Conservation (phyloP, 2,888 invertebrate genomes). For the Dicyrtoma fusca region DNA sequence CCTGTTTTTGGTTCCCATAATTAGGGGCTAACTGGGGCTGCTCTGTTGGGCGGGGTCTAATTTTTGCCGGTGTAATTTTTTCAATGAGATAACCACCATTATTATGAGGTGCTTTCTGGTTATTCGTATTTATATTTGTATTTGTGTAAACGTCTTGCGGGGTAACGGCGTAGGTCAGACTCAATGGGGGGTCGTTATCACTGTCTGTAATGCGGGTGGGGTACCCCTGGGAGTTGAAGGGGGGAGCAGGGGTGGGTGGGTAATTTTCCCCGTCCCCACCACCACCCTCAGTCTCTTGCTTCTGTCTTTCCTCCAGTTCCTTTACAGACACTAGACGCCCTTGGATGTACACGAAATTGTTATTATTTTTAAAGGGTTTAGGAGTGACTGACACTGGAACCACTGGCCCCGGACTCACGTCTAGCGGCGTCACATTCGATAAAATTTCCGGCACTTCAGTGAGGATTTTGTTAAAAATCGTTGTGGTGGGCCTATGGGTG, state of each 20-base stretch:
- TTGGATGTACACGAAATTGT: slow-evolving; percentile 54
- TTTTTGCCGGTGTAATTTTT: too few relatives aligned
- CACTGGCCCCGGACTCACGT: too few relatives aligned
- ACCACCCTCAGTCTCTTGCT: too few relatives aligned
- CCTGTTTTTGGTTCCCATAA: too few relatives aligned
- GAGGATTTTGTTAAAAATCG: slow-evolving; percentile 24
- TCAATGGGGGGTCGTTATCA: too few relatives aligned
- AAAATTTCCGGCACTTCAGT: too few relatives aligned
- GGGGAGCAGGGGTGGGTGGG: slow-evolving; percentile 51
- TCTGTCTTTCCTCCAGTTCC: slow-evolving; percentile 50
- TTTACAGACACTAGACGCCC: slow-evolving; percentile 53
- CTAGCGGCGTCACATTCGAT: too few relatives aligned
- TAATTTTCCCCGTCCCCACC: slow-evolving; percentile 42
- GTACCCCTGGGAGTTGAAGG: slow-evolving; percentile 54
- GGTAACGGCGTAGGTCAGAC: too few relatives aligned
- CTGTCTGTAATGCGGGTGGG: slow-evolving; percentile 48
- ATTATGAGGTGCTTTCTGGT: too few relatives aligned
- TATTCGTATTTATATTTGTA: background rate
- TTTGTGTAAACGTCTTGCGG: slow-evolving; percentile 4
- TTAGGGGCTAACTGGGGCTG: too few relatives aligned
- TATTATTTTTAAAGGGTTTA: slow-evolving; percentile 50
- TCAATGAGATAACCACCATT: too few relatives aligned
- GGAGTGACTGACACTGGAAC: slow-evolving; percentile 48
- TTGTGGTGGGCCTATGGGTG: slow-evolving; percentile 34
- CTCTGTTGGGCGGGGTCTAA: too few relatives aligned